Conservation (phyloP, 1,140 invertebrate species). For the Drosophila arizonae region DNA sequence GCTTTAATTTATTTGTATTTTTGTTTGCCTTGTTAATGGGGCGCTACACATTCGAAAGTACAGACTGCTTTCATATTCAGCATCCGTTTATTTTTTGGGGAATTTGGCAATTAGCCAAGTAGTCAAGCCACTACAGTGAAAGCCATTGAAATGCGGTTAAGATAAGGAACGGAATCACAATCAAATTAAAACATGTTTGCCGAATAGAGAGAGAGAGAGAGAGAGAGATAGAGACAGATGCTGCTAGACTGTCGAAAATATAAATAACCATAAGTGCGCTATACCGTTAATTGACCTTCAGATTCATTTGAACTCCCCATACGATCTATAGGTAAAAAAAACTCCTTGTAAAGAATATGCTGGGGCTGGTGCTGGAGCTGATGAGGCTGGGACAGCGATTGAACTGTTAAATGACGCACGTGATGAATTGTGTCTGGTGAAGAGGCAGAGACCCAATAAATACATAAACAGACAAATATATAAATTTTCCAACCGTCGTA, state of each 20-base stretch:
- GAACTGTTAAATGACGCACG: conserved; percentile 79
- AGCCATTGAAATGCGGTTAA: conserved; percentile 43
- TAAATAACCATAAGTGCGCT: background rate
- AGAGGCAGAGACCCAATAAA: conserved; percentile 58
- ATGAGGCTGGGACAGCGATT: conserved; percentile 50
- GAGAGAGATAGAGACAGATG: background rate
- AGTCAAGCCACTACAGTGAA: conserved; percentile 48
- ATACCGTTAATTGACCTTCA: conserved; percentile 34
- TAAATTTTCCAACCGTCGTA: conserved; percentile 19
- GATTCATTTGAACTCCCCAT: background rate
- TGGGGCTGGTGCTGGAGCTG: background rate
- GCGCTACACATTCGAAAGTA: conserved; percentile 67
- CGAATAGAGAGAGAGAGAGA: background rate
- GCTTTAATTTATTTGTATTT: conserved; percentile 34
- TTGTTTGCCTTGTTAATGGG: conserved; percentile 47
- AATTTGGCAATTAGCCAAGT: conserved; percentile 44
- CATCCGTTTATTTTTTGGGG: conserved; percentile 54
- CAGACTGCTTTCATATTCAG: conserved; percentile 63
- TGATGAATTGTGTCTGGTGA: conserved; percentile 67
- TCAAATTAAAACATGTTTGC: conserved; percentile 14
- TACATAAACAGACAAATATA: conserved; percentile 14
- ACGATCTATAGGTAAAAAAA: background rate
- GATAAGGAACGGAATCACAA: background rate
- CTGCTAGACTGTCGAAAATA: background rate
- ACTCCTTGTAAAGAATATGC: background rate